Evolutionary conservation across 2,113 vertebrate genomes (phyloP).

Genomic region (Tyrannus savana): DNA sequence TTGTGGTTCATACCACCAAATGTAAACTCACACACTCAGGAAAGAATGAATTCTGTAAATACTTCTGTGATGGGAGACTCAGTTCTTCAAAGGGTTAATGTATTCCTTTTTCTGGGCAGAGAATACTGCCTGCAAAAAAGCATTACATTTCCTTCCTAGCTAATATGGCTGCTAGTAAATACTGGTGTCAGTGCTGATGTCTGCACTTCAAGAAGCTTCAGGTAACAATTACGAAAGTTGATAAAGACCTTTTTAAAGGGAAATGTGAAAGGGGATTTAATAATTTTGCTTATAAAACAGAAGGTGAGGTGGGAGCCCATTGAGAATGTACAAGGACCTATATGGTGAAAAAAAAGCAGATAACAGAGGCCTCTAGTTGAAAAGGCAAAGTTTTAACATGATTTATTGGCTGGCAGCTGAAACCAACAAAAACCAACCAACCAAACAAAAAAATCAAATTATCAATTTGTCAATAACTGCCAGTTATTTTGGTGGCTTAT

Average conservation of each 20-base stretch:
- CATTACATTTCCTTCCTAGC: background rate
- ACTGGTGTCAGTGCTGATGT: background rate
- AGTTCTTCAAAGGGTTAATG: background rate
- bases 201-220: background rate
- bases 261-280: background rate
- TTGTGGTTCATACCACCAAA: background rate
- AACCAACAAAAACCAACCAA: background rate
- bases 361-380: background rate
- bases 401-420: background rate
- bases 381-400: background rate
- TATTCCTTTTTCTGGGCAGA: background rate
- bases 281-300: background rate
- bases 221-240: background rate
- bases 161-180: background rate
- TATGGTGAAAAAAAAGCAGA: fast-evolving
- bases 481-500: background rate
- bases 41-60: background rate
- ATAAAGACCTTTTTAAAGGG: background rate
- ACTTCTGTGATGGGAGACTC: background rate
- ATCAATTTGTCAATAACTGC: background rate
- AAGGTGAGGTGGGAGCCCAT: background rate
- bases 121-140: background rate
- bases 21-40: background rate
- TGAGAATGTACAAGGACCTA: background rate
- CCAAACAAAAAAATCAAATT: background rate